Base-by-base conservation (phyloP, 1,140 invertebrate genomes). In the Trypoxylus dichotomus region DNA sequence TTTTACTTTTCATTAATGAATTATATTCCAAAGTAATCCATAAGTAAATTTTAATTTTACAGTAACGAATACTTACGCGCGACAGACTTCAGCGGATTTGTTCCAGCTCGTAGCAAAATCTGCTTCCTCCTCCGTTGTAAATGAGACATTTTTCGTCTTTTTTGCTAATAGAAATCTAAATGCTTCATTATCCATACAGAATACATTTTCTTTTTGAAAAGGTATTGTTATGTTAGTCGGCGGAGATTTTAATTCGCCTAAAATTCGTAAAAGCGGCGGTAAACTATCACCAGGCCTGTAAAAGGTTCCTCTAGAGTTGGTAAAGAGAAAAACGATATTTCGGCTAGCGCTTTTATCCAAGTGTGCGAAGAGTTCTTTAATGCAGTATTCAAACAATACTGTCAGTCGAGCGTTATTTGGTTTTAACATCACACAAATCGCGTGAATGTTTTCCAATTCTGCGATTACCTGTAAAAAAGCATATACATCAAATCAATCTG, bases 291-390 rank as follows among this genome's bases (percentile, higher is more conserved):
- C 82, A 1, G 83, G 80, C 11, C 72, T 80, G 77, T 84, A 84
- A 76, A 82, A 76, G 8, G 78, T 80, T 15, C 80, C 79, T 77
- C 79, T 80, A 0, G 81, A 75, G 74, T 82, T 80, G 0, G 84
- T 83, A 76, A 84, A 85, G 10, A 83, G 71, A 75, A 85, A 85
- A 11, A 84, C 68, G 27, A 85, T 82, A 75, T 85, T 85, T 24
- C 79, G 77, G 27, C 79, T 74, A 1, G 83, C 83, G 3, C 80
- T 81, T 63, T 82, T 82, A 24, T 85, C 81, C 76, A 85, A 79
- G 41, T 80, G 79, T 0, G 82, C 80, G 13, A 85, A 76, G 15
- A 85, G 79, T 60, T 83, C 79, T 74, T 79, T 76, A 2, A 84
- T 79, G 74, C 84, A 84, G 43, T 82, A 84, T 42, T 83, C 78